phyloP scores from a whole-genome alignment of 2,888 invertebrate species.

The Ophion ellenae region DNA sequence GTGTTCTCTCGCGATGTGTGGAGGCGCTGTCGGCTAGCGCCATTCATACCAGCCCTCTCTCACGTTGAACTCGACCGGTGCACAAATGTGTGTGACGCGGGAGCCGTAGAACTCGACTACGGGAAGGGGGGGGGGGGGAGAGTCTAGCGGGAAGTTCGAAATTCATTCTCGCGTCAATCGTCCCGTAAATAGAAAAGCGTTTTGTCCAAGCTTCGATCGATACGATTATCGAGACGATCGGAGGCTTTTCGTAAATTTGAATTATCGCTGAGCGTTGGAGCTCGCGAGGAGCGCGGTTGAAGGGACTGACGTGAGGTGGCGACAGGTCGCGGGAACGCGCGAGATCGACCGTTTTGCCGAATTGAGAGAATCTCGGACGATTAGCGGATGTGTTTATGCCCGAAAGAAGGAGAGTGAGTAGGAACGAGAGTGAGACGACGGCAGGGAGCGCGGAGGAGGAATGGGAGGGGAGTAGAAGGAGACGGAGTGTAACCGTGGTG shows the following conservation, averaged over 20 bases:
- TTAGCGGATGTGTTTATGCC: constrained; percentile 13
- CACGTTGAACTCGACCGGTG: constrained; percentile 9
- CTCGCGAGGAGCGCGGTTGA: background rate
- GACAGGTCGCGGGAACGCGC: constrained; percentile 41
- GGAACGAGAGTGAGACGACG: too few relatives aligned
- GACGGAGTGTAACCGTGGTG: constrained; percentile 6
- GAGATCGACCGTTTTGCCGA: constrained; percentile 31
- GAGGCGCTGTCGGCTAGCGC: constrained; percentile 65
- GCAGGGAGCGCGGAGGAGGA: constrained; percentile 1
- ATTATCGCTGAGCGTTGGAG: background rate
- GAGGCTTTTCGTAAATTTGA: too few relatives aligned
- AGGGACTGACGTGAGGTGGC: constrained; percentile 52
- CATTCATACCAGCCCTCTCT: constrained; percentile 59
- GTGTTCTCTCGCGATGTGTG: constrained; percentile 16
- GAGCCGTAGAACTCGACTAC: too few relatives aligned
- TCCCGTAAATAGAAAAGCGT: too few relatives aligned
- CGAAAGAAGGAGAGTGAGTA: too few relatives aligned
- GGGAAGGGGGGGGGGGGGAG: too few relatives aligned
- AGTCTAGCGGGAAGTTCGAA: constrained; percentile 58
- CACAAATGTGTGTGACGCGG: background rate
- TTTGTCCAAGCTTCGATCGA: too few relatives aligned
- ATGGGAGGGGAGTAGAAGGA: background rate
- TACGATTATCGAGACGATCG: too few relatives aligned
- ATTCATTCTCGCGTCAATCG: background rate
- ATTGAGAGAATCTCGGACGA: constrained; percentile 8